These are phyloP conservation scores for Drosophila nikananu DNA, from an alignment of 1,140 invertebrate genomes.

Conservation along the genomic window DNA sequence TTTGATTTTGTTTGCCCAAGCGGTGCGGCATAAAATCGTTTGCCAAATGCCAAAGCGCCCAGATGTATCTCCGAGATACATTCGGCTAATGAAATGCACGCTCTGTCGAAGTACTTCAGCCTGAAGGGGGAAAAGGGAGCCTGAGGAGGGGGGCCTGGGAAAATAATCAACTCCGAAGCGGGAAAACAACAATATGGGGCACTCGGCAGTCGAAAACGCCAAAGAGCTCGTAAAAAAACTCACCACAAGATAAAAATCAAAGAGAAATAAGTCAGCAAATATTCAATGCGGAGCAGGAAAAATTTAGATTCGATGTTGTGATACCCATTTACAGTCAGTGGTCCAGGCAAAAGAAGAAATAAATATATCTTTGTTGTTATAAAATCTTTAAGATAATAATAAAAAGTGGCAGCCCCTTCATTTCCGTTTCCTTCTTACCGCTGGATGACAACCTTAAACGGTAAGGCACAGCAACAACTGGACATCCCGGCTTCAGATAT, in stretches of 20 bases:
- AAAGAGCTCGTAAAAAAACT: conserved; percentile 60
- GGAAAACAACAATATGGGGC: conserved; percentile 59
- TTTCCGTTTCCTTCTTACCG: not conserved
- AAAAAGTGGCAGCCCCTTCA: not conserved
- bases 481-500: not conserved
- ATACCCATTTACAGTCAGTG: too few relatives aligned
- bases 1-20: conserved; percentile 69
- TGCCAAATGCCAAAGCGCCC: conserved; percentile 37
- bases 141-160: conserved; percentile 16
- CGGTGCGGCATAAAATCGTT: conserved; percentile 48
- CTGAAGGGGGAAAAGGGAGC: not conserved
- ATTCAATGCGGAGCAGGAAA: conserved; percentile 25
- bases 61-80: conserved; percentile 68
- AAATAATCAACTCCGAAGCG: conserved; percentile 53
- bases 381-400: too few relatives aligned
- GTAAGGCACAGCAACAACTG: not conserved
- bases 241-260: conserved; percentile 69
- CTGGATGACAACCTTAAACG: not conserved
- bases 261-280: conserved; percentile 46
- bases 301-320: not conserved
- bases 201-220: conserved; percentile 13
- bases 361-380: too few relatives aligned
- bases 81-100: conserved; percentile 75
- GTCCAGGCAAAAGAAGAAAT: too few relatives aligned
- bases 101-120: conserved; percentile 19